Evolutionary conservation across 2,888 invertebrate species (phyloP), one percentile per base, ranked within the genome.

Genomic region (Agrotis clavis): DNA sequence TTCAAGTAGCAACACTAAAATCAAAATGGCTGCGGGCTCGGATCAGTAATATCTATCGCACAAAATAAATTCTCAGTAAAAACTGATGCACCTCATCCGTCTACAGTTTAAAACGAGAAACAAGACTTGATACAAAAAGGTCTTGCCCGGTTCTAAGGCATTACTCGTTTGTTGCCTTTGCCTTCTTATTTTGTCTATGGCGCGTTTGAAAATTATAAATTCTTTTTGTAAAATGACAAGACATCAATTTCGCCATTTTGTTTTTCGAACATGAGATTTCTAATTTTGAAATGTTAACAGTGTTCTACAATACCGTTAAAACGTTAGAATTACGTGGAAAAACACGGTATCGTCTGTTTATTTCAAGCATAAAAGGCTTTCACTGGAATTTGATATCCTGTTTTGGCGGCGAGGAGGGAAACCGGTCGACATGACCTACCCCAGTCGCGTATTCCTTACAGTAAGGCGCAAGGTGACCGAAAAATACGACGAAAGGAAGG

Each of bases 1-100:
- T 93, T 94, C 91, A 91, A 93, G 94, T 94, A 94, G 93, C 94
- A 87, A 92, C 88, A 93, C 92, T 92, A 90, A 93, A 93, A 92
- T 91, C 91, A 94, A 94, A 93, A 95, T 94, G 94, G 94, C 93
- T 77, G 88, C 90, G 82, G 85, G 91, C 90, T 76, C 69, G 56
- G 79, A 83, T 83, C 83, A 67, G 83, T 83, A 82, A 79, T 71
- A 81, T 83, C 81, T 81, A 81, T 81, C 66, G 81, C 45, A 69
- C 67, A 83, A 79, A 79, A 81, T 81, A 81, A 83, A 81, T 83
- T 79, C 83, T 86, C 83, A 90, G 94, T 92, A 95, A 95, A 95
- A 95, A 94, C 89, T 94, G 93, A 94, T 91, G 92, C 88, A 88
- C 89, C 81, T 84, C 85, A 93, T 93, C 92, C 91, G 90, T 91